Evolutionary conservation across 2,888 invertebrate genomes (phyloP), one percentile per base, ranked within the genome.

Genomic region (Noctuana brunneofusca): DNA sequence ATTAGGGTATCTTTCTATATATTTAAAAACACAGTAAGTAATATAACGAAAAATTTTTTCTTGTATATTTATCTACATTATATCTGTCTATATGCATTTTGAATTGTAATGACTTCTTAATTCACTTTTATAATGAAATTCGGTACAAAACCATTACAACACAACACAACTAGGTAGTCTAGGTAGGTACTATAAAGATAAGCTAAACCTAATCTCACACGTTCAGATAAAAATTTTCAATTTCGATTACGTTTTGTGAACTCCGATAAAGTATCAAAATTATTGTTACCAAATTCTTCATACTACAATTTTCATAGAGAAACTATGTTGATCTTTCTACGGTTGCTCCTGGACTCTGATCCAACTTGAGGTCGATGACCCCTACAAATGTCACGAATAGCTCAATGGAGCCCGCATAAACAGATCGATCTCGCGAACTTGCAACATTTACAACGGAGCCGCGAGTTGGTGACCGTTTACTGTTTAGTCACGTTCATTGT

Each of bases 381-480:
- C n/a, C 12, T 6, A 1, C 32, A 49, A 58, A 58, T 52, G 58
- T 58, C 58, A 58, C 58, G 49, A 50, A 50, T 50, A 50, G 27
- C 50, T 30, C 24, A 58, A 46, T 58, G 50, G 58, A 38, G 20
- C 27, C 38, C 27, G 22, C 35, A 49, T 27, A 46, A 38, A 49
- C 49, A 50, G 38, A 50, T 38, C 50, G 38, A 58, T 58, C 58
- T 58, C 58, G 58, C 58, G 58, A 58, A 38, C 58, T 58, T 14
- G 49, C 58, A 48, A 50, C 58, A 50, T 58, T 58, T 16, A 50
- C 58, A 16, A 4, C 14, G 38, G 38, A 38, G n/a, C 38, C 30
- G 14, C 38, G 14, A 38, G 30, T 38, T 38, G 38, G 14, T 27
- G 3, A 8, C 27, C 27, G 3, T 27, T 38, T 38, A 38, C 14